These are phyloP conservation scores for Gasterosteus nipponicus DNA, from an alignment of 2,113 vertebrate genomes.

Conservation along the genomic window DNA sequence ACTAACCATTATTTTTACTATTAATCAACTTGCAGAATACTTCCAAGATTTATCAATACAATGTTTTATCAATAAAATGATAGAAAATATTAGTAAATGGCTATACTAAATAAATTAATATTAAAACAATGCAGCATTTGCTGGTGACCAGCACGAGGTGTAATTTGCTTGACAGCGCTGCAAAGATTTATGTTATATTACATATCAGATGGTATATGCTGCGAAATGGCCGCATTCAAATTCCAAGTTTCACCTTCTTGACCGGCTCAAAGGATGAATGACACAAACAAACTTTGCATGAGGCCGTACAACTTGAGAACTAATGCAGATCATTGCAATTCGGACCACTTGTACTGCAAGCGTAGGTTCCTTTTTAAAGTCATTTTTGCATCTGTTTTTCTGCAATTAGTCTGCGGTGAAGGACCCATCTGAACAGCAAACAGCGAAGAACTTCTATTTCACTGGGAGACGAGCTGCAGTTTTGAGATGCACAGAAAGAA, in stretches of 20 bases:
- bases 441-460: conserved; percentile 4
- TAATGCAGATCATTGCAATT: neutral
- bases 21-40: neutral
- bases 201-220: neutral
- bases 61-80: neutral
- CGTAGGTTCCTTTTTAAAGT: neutral
- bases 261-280: neutral
- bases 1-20: neutral
- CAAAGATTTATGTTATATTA: neutral
- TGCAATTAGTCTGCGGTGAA: conserved; percentile 11
- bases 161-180: neutral
- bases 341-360: neutral
- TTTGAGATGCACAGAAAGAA: conserved; percentile 23
- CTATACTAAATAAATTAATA: neutral
- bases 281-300: neutral
- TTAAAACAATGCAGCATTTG: neutral
- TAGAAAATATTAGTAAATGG: neutral
- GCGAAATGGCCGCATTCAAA: neutral
- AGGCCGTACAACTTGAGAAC: conserved; percentile 1
- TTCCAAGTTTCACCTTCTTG: neutral
- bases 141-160: neutral
- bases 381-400: conserved; percentile 14
- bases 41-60: neutral
- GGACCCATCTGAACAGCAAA: conserved; percentile 14
- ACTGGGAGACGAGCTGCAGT: conserved; percentile 23